A percentile compares a stretch with the other conserved stretches of the same genome.
phyloP scores from a whole-genome alignment of 2,797 vertebrate species.

The Platyrinchus mystaceus region DNA sequence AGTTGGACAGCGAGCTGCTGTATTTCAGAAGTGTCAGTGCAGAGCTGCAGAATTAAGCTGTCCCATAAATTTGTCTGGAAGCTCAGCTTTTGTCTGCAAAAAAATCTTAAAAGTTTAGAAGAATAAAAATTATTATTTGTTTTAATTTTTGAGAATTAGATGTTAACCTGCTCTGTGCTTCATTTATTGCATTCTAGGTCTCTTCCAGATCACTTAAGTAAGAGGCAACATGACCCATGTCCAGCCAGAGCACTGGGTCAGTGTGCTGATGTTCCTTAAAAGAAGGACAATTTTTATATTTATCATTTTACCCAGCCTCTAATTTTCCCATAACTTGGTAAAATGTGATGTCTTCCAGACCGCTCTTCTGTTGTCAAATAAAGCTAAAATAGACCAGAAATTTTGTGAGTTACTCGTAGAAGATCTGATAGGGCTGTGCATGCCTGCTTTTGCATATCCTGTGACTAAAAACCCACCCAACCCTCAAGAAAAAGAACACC shows the following conservation, averaged over 20 bases:
- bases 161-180: background rate
- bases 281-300: background rate
- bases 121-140: background rate
- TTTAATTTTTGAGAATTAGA: background rate
- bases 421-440: background rate
- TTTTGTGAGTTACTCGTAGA: background rate
- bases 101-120: background rate
- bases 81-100: background rate
- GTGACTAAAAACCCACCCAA: background rate
- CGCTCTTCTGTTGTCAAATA: background rate
- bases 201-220: background rate
- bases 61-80: background rate
- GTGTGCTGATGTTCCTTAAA: background rate
- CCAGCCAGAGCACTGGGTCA: background rate
- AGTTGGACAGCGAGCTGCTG: background rate
- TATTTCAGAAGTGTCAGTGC: background rate
- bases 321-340: background rate
- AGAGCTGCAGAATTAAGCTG: background rate
- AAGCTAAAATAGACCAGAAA: background rate
- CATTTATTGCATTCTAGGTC: background rate
- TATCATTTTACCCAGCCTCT: background rate
- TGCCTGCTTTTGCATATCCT: background rate
- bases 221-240: background rate
- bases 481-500: background rate
- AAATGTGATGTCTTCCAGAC: background rate